Evolutionary conservation across 2,113 vertebrate genomes (phyloP).

Genomic region (Caracal caracal): DNA sequence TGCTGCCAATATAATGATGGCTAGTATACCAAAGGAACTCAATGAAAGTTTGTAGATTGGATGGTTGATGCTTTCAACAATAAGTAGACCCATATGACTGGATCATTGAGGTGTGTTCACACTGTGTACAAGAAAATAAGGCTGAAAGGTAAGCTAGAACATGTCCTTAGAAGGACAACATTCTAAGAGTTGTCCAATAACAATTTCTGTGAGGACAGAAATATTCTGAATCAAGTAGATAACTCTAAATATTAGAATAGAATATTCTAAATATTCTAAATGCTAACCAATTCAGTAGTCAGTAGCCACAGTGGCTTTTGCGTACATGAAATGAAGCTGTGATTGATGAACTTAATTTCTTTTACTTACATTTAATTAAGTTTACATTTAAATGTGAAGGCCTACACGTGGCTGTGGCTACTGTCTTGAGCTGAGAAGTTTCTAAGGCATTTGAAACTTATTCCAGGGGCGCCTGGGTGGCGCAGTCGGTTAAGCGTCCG

Average conservation of each 20-base stretch:
- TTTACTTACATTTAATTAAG: not conserved
- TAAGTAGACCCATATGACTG: too few relatives aligned
- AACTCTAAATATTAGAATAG: too few relatives aligned
- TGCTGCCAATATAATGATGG: not conserved
- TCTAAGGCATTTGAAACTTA: not conserved
- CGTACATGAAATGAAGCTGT: not conserved
- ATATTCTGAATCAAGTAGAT: not conserved
- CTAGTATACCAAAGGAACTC: not conserved
- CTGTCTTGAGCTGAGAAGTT: not conserved
- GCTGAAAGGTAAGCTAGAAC: not conserved
- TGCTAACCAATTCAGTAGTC: not conserved
- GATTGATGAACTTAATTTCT: not conserved
- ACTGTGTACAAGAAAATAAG: not conserved
- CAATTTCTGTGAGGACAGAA: not conserved
- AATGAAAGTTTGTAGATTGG: not conserved
- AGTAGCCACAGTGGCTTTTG: not conserved
- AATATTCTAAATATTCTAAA: not conserved
- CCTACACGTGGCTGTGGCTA: not conserved
- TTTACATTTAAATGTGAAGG: not conserved
- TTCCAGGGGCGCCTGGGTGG: too few relatives aligned
- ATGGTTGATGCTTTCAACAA: not conserved
- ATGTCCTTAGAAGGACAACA: not conserved
- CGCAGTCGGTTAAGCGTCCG: too few relatives aligned
- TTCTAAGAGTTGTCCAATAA: not conserved
- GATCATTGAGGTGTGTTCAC: not conserved